Evolutionary conservation across 2,888 invertebrate genomes (phyloP), one percentile per base, ranked within the genome.

Genomic region (Drosophila fungiperda): DNA sequence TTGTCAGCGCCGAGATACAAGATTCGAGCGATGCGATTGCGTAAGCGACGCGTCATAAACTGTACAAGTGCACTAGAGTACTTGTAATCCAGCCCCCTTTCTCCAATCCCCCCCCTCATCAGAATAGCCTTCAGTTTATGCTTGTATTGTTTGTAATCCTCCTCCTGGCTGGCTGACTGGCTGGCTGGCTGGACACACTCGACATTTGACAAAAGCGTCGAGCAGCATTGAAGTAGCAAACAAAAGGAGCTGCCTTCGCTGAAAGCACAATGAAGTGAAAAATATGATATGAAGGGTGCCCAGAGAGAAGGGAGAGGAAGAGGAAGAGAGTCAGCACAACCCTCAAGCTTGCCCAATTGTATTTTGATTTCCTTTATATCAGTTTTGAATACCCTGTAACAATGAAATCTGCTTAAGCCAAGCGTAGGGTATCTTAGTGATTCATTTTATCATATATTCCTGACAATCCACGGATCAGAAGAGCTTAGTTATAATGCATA

Each of bases 211-310:
- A 86, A 86, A 80, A 76, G 81, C 79, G 54, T 52, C 54, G 57
- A 67, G 49, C 68, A 57, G n/a, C 55, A 40, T 29, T 49, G 26
- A 26, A n/a, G 29, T 29, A 11, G 17, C 50, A 58, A 74, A 78
- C 78, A 78, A 78, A 54, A 54, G 76, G 50, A 60, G 36, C 71
- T 53, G 59, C 52, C 32, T 48, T 12, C 36, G 54, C 29, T 29
- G 77, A 73, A 78, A 87, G 73, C 90, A 91, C 91, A 90, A 90
- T 90, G 83, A 77, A 86, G 84, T 82, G 82, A 89, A 87, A 82
- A 91, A 90, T 90, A 91, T 90, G 83, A 83, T 87, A 73, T 81
- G 58, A 57, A 68, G 50, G 57, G 49, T 57, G 42, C 20, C 57
- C 20, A 11, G 35, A 12, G 17, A 36, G 23, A 35, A 38, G 45